Evolutionary conservation across 1,140 invertebrate genomes (phyloP).

Genomic region (Rhyzopertha dominica): DNA sequence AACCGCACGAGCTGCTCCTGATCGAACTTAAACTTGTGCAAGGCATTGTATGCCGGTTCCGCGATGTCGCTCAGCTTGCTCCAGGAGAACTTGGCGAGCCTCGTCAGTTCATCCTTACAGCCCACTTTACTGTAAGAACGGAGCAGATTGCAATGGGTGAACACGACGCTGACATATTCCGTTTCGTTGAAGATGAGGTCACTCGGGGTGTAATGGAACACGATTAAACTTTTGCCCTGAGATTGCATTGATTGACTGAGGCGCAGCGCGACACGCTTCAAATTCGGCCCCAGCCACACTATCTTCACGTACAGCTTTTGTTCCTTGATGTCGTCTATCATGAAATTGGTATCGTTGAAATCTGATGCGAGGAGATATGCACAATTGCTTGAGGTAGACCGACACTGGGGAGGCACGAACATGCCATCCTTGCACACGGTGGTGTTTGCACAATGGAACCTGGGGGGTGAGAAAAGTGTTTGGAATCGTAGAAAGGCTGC

Average conservation of each 20-base stretch:
- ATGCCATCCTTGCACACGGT: conserved; percentile 52
- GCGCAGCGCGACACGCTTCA: conserved; percentile 48
- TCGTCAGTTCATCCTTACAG: conserved; percentile 61
- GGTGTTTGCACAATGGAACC: conserved; percentile 49
- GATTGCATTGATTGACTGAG: too few species aligned
- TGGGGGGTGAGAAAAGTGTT: too few species aligned
- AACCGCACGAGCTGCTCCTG: conserved; percentile 52
- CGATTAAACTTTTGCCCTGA: conserved; percentile 51
- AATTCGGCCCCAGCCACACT: conserved; percentile 58
- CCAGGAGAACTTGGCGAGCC: conserved; percentile 65
- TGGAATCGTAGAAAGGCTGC: too few species aligned
- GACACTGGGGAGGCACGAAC: conserved; percentile 54
- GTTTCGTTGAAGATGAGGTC: conserved; percentile 53
- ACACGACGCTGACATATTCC: conserved; percentile 49
- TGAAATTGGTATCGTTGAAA: conserved; percentile 49
- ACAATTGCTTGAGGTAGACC: conserved; percentile 45
- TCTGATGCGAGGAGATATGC: conserved; percentile 56
- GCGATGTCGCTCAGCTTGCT: conserved; percentile 50
- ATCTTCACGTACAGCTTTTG: conserved; percentile 55
- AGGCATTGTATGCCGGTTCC: conserved; percentile 51
- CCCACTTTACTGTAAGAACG: conserved; percentile 29
- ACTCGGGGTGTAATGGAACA: conserved; percentile 66
- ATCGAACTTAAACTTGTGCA: conserved; percentile 54
- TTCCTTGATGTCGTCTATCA: conserved; percentile 52
- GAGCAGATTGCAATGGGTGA: conserved; percentile 53